Conservation (phyloP, 2,113 vertebrate species). For the Elanus axillaris region DNA sequence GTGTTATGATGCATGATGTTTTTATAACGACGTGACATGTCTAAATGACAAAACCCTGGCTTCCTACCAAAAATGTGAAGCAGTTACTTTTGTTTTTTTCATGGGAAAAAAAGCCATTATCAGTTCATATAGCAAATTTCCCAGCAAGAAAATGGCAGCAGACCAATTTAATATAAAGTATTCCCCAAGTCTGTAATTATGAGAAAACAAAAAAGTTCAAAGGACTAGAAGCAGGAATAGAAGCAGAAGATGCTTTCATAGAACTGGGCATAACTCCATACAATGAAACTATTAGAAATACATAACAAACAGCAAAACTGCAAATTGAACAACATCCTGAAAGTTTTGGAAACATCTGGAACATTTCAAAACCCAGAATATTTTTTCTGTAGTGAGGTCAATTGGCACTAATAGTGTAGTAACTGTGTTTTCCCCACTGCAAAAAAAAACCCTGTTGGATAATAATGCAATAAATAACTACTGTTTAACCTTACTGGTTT, state of each 20-base stretch:
- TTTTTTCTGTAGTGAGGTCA: background rate
- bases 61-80: conserved; percentile 64
- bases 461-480: background rate
- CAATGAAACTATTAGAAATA: background rate
- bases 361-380: background rate
- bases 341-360: background rate
- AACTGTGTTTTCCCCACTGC: background rate
- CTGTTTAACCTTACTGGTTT: background rate
- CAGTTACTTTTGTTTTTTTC: background rate
- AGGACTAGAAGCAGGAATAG: background rate
- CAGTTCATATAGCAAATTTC: conserved; percentile 31
- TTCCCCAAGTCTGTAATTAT: background rate
- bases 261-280: background rate
- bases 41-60: conserved; percentile 67
- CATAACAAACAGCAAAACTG: background rate
- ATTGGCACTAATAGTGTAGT: background rate
- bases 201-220: conserved; percentile 19
- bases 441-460: background rate
- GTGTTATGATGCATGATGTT: conserved; percentile 63
- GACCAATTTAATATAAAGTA: conserved; percentile 46
- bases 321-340: background rate
- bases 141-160: conserved; percentile 30
- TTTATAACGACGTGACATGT: conserved; percentile 57
- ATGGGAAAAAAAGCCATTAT: conserved; percentile 5
- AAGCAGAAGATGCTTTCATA: conserved; percentile 9